Base-by-base conservation (phyloP, 2,888 invertebrate genomes). In the Corbicula japonica region DNA sequence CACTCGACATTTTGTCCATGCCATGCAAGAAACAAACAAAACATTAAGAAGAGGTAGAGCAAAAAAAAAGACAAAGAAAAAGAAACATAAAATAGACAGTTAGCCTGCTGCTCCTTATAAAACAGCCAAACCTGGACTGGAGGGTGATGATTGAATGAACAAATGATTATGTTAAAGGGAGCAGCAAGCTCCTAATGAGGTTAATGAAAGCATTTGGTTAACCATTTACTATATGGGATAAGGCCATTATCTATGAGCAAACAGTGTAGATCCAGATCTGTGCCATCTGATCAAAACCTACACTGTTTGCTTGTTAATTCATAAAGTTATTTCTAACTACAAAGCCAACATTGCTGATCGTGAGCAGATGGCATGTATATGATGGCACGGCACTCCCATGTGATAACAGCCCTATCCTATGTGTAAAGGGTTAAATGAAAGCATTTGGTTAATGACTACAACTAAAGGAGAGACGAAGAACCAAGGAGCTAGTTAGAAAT, bases 71-170 rank as follows among this genome's bases (percentile, higher is more conserved):
- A 69, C 75, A 75, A 69, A 69, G 73, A 77, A 61, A 77, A 21
- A 58, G 35, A 34, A 34, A 62, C 52, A 56, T n/a, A 68, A 41
- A 61, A 50, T 35, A 28, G 65, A 58, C 32, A 46, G 26, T 70
- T 32, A 66, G 74, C 83, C 83, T 83, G 83, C 83, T 83, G 83
- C 83, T 83, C 83, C 83, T 61, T 56, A 48, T 30, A 73, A 30
- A 35, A 32, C 18, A 46, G 62, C 76, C 76, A 76, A 76, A 76
- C 63, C 35, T 69, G 68, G 62, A 69, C 54, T 58, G 32, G 30
- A 56, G 69, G 76, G 62, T 63, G 38, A 46, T 48, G 65, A 68
- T 32, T n/a, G 38, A 41, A 65, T 61, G 65, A 65, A 69, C 18
- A 10, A 46, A 58, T 68, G 62, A 75, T 70, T 78, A 68, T 77